Percentiles rank a stretch among this genome's conserved stretches.
phyloP scores from a whole-genome alignment of 1,140 invertebrate genomes.

The Diachasmimorpha longicaudata region DNA sequence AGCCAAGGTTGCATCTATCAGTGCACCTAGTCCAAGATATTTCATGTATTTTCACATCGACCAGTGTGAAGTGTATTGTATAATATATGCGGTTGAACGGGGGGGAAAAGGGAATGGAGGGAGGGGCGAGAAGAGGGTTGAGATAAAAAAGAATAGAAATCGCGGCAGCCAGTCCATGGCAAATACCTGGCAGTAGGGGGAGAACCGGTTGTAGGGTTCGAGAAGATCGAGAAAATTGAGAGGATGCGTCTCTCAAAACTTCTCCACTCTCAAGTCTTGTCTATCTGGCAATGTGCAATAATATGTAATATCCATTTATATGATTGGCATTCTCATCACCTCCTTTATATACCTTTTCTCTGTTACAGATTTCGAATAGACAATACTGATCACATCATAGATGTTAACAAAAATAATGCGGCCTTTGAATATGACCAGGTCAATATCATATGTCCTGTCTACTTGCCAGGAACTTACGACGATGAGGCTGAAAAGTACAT shows the following conservation, averaged over 20 bases:
- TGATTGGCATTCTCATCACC: constrained; percentile 10
- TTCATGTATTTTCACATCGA: neutral
- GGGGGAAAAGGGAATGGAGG: constrained; percentile 22
- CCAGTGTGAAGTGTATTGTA: neutral
- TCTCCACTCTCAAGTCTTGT: constrained; percentile 28
- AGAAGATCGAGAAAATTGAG: constrained; percentile 6
- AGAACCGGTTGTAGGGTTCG: constrained; percentile 51
- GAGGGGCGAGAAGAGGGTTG: too few relatives aligned
- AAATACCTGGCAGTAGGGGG: constrained; percentile 26
- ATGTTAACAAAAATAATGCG: constrained; percentile 92
- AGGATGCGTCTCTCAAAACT: constrained; percentile 18
- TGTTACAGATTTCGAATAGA: constrained; percentile 93
- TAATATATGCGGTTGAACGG: constrained; percentile 26
- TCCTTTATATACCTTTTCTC: constrained; percentile 38
- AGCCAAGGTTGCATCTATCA: neutral
- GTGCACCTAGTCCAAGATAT: too few relatives aligned
- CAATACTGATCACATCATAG: constrained; percentile 96
- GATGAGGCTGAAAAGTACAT: constrained; percentile 94
- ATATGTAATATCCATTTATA: neutral
- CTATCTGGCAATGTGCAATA: constrained; percentile 24
- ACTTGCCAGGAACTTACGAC: constrained; percentile 83
- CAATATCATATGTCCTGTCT: constrained; percentile 94
- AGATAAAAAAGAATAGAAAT: constrained; percentile 36
- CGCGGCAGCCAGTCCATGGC: constrained; percentile 28
- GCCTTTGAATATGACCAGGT: constrained; percentile 95